These are phyloP conservation scores for Lutjanus erythropterus DNA, from an alignment of 2,113 vertebrate genomes.

Conservation along the genomic window DNA sequence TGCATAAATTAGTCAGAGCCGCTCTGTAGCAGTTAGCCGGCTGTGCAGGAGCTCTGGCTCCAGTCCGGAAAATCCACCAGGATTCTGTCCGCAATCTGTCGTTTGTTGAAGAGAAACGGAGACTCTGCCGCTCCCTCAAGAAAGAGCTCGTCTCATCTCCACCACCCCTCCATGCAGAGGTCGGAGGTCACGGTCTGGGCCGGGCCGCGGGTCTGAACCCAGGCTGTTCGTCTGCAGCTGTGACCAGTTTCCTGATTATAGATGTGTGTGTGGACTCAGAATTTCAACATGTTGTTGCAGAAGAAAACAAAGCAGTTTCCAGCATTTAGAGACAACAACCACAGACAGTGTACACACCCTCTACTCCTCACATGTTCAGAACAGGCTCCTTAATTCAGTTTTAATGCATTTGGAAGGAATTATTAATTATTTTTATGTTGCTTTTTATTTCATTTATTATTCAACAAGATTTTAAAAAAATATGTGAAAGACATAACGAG, in stretches of 20 bases:
- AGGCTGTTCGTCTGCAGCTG: not conserved
- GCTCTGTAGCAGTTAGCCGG: constrained; percentile 60
- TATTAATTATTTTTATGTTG: too few relatives aligned
- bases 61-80: constrained; percentile 45
- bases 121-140: not conserved
- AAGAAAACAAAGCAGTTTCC: too few relatives aligned
- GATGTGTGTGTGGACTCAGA: too few relatives aligned
- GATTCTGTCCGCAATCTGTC: constrained; percentile 55
- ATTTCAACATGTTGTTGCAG: too few relatives aligned
- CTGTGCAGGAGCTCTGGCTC: constrained; percentile 57
- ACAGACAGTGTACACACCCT: too few relatives aligned
- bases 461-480: too few relatives aligned
- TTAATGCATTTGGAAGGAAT: too few relatives aligned
- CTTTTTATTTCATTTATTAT: too few relatives aligned
- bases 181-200: constrained; percentile 30
- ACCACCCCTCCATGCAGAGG: not conserved
- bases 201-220: not conserved
- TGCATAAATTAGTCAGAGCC: constrained; percentile 67
- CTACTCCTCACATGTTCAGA: too few relatives aligned
- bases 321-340: too few relatives aligned
- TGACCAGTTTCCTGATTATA: not conserved
- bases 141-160: not conserved
- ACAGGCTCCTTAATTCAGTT: too few relatives aligned
- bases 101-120: not conserved
- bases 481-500: too few relatives aligned